Percentiles rank a stretch among this genome's conserved stretches.
These are phyloP conservation scores for Scomber scombrus DNA, from an alignment of 2,113 vertebrate species.

Conservation along the genomic window DNA sequence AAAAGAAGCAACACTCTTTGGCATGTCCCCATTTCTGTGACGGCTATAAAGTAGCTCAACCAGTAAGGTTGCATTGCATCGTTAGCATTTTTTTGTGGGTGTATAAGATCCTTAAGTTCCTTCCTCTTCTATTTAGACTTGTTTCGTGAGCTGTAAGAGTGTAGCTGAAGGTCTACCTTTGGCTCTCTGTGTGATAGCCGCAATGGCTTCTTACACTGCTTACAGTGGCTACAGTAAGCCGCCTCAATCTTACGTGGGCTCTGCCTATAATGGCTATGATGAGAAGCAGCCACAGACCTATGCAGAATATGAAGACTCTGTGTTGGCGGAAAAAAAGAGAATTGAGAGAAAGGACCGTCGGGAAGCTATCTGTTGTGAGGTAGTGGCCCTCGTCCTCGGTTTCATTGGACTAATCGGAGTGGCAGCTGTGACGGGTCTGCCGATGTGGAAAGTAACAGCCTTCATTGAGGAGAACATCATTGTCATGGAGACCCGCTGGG, in stretches of 20 bases:
- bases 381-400: conserved; percentile 87
- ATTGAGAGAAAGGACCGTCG: conserved; percentile 74
- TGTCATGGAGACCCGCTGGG: conserved; percentile 89
- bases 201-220: conserved; percentile 77
- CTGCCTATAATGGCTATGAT: conserved; percentile 73
- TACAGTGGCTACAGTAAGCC: conserved; percentile 79
- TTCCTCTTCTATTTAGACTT: conserved; percentile 56
- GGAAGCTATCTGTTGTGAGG: conserved; percentile 83
- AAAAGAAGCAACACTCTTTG: conserved; percentile 58
- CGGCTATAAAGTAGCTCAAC: conserved; percentile 71
- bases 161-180: conserved; percentile 7
- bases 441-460: conserved; percentile 96
- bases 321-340: conserved; percentile 73
- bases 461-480: conserved; percentile 89
- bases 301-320: conserved; percentile 64
- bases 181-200: not conserved
- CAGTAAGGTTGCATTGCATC: conserved; percentile 78
- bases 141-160: conserved; percentile 20
- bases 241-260: conserved; percentile 59
- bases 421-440: conserved; percentile 89
- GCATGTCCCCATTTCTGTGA: conserved; percentile 28
- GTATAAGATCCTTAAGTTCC: conserved; percentile 68
- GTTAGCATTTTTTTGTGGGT: conserved; percentile 72
- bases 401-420: conserved; percentile 90
- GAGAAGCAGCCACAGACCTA: conserved; percentile 61